Percentiles rank a stretch among this genome's conserved stretches.
phyloP scores from a whole-genome alignment of 2,797 vertebrate species.

The Iguana delicatissima region DNA sequence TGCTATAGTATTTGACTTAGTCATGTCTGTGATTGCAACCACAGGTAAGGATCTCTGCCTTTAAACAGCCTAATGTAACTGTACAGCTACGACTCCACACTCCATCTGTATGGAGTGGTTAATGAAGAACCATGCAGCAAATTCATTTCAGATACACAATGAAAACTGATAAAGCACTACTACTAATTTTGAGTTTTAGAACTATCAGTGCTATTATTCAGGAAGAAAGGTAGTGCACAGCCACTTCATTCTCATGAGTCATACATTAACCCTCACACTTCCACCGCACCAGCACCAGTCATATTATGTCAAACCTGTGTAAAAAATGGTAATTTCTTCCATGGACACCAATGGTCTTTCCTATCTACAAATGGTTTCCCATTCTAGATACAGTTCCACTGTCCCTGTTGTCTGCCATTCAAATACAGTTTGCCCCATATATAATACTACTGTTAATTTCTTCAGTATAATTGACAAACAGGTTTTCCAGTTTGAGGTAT shows the following conservation, averaged over 20 bases:
- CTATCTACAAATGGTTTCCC: not conserved
- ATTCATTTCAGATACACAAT: not conserved
- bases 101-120: not conserved
- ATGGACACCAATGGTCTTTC: not conserved
- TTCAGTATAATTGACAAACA: slow-evolving; percentile 21
- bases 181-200: not conserved
- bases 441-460: not conserved
- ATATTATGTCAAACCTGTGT: not conserved
- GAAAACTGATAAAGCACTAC: not conserved
- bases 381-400: not conserved
- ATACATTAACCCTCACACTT: not conserved
- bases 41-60: not conserved
- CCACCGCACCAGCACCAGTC: too few species aligned
- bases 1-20: not conserved
- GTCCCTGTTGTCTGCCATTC: not conserved
- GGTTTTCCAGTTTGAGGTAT: not conserved
- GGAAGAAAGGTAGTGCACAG: not conserved
- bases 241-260: not conserved
- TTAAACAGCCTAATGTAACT: not conserved
- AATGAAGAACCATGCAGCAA: not conserved
- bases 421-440: not conserved
- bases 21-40: not conserved
- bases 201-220: not conserved
- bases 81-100: not conserved
- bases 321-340: not conserved